Percentiles rank a stretch among this genome's conserved stretches.
phyloP scores from a whole-genome alignment of 2,888 invertebrate genomes.

The Mellilla xanthometata region DNA sequence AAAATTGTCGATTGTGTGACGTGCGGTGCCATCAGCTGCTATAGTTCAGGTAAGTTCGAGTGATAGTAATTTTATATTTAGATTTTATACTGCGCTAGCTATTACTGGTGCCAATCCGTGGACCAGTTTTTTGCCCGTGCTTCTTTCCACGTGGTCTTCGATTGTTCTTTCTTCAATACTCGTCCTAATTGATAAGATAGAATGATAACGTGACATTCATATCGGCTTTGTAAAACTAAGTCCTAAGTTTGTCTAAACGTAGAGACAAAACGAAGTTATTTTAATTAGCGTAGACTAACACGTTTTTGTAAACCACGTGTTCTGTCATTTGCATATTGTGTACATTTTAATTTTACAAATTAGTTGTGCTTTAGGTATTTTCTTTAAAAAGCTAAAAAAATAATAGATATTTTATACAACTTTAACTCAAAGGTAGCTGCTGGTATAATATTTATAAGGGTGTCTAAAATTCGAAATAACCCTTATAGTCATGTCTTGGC shows the following conservation, averaged over 20 bases:
- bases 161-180: constrained; percentile 14
- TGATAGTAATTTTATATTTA: constrained; percentile 37
- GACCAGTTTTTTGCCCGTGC: constrained; percentile 20
- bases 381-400: too few relatives aligned
- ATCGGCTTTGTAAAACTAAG: constrained; percentile 7
- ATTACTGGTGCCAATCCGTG: constrained; percentile 15
- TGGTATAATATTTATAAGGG: too few relatives aligned
- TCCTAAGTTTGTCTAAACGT: too few relatives aligned
- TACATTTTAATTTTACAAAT: too few relatives aligned
- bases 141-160: constrained; percentile 26
- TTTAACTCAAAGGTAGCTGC: too few relatives aligned
- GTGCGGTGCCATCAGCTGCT: constrained; percentile 22
- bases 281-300: constrained; percentile 2
- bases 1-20: constrained; percentile 22
- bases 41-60: constrained; percentile 32
- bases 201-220: constrained; percentile 5
- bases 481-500: too few relatives aligned
- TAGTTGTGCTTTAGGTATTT: too few relatives aligned
- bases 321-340: neutral
- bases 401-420: too few relatives aligned
- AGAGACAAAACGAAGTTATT: too few relatives aligned
- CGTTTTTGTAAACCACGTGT: constrained; percentile 19
- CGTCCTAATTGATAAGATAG: constrained; percentile 27
- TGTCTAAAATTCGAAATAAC: too few relatives aligned
- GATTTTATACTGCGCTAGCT: constrained; percentile 17